A percentile compares a stretch with the other conserved stretches of the same genome.
These are phyloP conservation scores for Ylistrum balloti DNA, from an alignment of 1,140 invertebrate genomes.

Conservation along the genomic window DNA sequence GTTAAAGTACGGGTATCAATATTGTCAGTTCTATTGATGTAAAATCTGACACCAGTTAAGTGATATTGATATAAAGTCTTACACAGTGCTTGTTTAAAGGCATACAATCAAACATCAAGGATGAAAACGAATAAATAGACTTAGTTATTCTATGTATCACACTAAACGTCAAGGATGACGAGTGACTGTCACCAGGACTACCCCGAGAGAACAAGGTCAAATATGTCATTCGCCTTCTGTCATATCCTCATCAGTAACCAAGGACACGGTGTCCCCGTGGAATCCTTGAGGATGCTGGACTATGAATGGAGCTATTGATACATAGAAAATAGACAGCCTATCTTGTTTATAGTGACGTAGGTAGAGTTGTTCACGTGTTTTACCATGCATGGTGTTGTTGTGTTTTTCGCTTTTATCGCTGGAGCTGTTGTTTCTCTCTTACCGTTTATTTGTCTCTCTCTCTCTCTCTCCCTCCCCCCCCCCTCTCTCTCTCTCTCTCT, in stretches of 20 bases:
- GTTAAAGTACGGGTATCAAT: too few species aligned
- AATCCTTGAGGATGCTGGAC: not conserved
- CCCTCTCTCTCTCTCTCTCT: too few species aligned
- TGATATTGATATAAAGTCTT: not conserved
- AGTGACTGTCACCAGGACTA: not conserved
- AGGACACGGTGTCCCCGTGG: not conserved
- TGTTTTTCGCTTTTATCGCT: too few species aligned
- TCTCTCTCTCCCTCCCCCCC: too few species aligned
- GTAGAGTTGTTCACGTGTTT: too few species aligned
- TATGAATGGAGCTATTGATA: not conserved
- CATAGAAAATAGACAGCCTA: too few species aligned
- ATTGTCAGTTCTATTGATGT: too few species aligned
- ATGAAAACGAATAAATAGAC: not conserved
- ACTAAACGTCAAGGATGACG: not conserved
- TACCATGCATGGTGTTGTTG: too few species aligned
- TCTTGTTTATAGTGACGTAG: too few species aligned
- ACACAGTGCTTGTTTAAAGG: not conserved
- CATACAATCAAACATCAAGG: not conserved
- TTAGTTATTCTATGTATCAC: not conserved
- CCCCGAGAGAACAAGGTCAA: not conserved
- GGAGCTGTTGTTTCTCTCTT: too few species aligned
- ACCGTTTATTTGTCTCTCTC: too few species aligned
- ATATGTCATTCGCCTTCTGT: not conserved
- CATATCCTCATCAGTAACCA: not conserved
- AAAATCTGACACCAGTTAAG: too few species aligned